Evolutionary conservation across 2,888 invertebrate genomes (phyloP).

Genomic region (Shargacucullia verbasci): DNA sequence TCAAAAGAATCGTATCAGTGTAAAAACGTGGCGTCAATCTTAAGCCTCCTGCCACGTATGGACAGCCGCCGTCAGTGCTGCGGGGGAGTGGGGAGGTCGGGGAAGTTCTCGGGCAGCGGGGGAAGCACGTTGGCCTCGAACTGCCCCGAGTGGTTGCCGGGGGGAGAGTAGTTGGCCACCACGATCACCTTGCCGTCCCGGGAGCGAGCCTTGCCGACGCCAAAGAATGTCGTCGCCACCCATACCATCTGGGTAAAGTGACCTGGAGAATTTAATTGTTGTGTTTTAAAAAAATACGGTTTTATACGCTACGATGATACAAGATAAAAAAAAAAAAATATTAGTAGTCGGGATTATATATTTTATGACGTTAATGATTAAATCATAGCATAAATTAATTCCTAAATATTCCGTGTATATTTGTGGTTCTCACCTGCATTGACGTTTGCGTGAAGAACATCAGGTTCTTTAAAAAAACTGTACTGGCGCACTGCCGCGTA

Average conservation of each 20-base stretch:
- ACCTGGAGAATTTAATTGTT: conserved; percentile 86
- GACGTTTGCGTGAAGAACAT: conserved; percentile 93
- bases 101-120: conserved; percentile 90
- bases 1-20: conserved; percentile 17
- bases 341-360: too few species aligned
- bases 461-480: conserved; percentile 92
- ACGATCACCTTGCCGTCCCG: conserved; percentile 94
- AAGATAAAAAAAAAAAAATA: too few species aligned
- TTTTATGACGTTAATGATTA: too few species aligned
- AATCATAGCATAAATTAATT: too few species aligned
- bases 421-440: conserved; percentile 90
- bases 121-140: conserved; percentile 94
- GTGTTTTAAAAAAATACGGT: neutral
- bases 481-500: conserved; percentile 94
- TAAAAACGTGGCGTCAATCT: conserved; percentile 77
- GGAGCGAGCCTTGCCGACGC: conserved; percentile 94
- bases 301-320: too few species aligned
- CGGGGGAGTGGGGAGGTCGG: conserved; percentile 76
- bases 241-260: conserved; percentile 97
- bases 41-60: conserved; percentile 81
- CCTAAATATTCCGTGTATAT: neutral
- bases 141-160: conserved; percentile 93
- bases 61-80: conserved; percentile 82
- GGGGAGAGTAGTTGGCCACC: conserved; percentile 95
- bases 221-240: conserved; percentile 93